Evolutionary conservation across 2,113 vertebrate genomes (phyloP).

Genomic region (Elephas maximus): DNA sequence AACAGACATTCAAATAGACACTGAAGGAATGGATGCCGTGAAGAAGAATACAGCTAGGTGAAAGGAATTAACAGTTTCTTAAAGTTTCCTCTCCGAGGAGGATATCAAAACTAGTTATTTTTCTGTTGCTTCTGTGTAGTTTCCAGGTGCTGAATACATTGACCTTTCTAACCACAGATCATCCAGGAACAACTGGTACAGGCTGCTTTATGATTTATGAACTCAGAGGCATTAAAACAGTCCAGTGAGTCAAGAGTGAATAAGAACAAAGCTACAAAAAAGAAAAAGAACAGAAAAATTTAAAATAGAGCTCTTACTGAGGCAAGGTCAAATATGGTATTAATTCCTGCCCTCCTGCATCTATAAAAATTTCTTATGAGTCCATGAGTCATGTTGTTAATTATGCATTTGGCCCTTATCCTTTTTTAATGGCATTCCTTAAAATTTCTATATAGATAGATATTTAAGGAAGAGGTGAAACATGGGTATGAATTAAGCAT

Average conservation of each 20-base stretch:
- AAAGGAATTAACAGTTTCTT: not conserved
- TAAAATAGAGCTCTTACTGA: constrained; percentile 3
- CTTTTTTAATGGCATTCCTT: not conserved
- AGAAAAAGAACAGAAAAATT: not conserved
- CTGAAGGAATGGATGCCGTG: not conserved
- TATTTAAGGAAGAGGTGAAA: not conserved
- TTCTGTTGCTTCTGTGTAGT: not conserved
- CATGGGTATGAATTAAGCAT: not conserved
- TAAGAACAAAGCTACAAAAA: constrained; percentile 21
- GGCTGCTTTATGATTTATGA: not conserved
- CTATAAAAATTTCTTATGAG: not conserved
- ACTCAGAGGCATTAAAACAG: not conserved
- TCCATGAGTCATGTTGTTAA: not conserved
- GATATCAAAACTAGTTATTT: not conserved
- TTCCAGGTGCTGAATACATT: not conserved
- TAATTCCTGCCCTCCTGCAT: not conserved
- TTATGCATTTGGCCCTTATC: not conserved
- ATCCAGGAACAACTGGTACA: not conserved
- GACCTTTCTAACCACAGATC: not conserved
- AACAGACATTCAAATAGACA: constrained; percentile 24
- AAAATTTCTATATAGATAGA: constrained; percentile 11
- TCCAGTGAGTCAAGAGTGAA: constrained; percentile 1
- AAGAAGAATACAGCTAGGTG: not conserved
- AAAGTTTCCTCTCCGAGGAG: not conserved
- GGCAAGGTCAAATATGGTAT: not conserved